Base-by-base conservation (phyloP, 2,888 invertebrate genomes). In the Troides helena region DNA sequence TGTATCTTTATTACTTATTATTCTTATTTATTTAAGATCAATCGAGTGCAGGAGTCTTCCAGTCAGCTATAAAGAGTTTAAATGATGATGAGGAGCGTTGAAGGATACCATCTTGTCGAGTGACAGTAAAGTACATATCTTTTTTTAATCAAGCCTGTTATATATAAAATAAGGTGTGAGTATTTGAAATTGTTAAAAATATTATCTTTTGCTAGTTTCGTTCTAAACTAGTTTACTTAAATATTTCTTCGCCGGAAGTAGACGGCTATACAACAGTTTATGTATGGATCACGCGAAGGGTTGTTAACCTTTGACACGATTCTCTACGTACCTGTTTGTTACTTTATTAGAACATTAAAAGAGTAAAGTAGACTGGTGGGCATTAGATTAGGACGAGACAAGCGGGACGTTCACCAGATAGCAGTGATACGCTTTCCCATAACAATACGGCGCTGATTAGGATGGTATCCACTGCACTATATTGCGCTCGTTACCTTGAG, bases 271-370 rank as follows among this genome's bases (percentile, higher is more conserved):
- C 46, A 46, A 14, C 12, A 61, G 56, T 43, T 61, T 65, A 39
- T 25, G 23, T 36, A 61, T 25, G 14, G 43, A 62, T 62, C 65
- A 69, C 65, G 69, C 69, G 57, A 69, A 43, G 14, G 65, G 62
- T 14, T 25, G 7, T 61, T 65, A 25, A 65, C 65, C 65, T 68
- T 69, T 69, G 65, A 65, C 65, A 69, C 62, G 58, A 62, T 50
- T 50, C 57, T 57, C 21, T n/a, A 58, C 23, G 4, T 58, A 58
- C 57, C 57, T 23, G 12, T 58, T n/a, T 25, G 23, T 58, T 58
- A 21, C 5, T 56, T n/a, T 56, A 56, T 46, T n/a, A 53, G n/a
- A n/a, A 53, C n/a, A 53, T n/a, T n/a, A 25, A 21, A 56, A 56
- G 56, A n/a, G 57, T 58, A 2, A 58, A 23, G 3, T 58, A 58